These are phyloP conservation scores for Mustela lutreola DNA, from an alignment of 2,113 vertebrate genomes.

Conservation along the genomic window DNA sequence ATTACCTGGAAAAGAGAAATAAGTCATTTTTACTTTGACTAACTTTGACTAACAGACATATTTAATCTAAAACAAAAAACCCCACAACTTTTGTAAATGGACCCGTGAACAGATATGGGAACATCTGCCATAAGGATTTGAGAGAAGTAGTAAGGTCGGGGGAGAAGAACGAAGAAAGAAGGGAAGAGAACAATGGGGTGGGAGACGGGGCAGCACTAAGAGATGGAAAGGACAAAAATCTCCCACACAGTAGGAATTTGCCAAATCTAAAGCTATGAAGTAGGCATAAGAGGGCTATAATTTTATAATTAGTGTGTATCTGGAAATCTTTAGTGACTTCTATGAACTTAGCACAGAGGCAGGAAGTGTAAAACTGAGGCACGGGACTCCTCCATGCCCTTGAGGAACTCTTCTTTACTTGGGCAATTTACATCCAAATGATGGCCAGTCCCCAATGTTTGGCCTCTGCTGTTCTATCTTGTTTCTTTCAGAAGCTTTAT, in stretches of 20 bases:
- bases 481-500: conserved; percentile 46
- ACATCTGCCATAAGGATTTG: background rate
- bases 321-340: background rate
- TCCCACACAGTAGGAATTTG: background rate
- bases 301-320: background rate
- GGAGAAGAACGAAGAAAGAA: background rate
- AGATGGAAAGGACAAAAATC: background rate
- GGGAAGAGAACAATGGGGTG: background rate
- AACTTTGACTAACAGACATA: background rate
- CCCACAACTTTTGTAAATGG: background rate
- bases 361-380: background rate
- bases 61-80: conserved; percentile 45
- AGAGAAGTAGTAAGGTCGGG: background rate
- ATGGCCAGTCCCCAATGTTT: background rate
- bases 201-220: background rate
- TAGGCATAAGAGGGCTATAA: background rate
- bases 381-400: background rate
- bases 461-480: background rate
- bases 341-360: background rate
- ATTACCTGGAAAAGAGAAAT: background rate
- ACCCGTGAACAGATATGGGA: background rate
- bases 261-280: background rate
- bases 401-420: background rate
- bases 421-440: background rate
- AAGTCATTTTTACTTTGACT: conserved; percentile 48